Conservation (phyloP, 2,113 vertebrate genomes). For the Himantopus leucocephalus region DNA sequence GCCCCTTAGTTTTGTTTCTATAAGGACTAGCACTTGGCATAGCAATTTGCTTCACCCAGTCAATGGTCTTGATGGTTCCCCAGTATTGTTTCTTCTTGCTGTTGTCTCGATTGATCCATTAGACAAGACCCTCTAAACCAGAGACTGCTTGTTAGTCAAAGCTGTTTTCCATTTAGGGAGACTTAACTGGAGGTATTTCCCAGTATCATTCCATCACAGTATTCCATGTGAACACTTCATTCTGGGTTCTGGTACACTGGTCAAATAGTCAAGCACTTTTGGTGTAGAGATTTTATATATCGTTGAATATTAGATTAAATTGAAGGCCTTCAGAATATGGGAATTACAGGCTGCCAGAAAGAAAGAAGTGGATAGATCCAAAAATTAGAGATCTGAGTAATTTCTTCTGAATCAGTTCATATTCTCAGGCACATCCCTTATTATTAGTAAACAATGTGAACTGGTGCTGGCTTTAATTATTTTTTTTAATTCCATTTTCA, state of each 20-base stretch:
- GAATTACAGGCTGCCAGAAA: background rate
- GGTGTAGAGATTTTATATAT: background rate
- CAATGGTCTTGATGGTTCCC: background rate
- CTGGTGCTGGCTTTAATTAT: background rate
- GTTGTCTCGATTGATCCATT: background rate
- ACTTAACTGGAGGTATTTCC: background rate
- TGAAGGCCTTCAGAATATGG: background rate
- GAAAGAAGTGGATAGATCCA: background rate
- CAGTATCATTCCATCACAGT: background rate
- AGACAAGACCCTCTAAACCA: background rate
- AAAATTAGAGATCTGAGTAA: slow-evolving; percentile 39
- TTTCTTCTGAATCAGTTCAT: slow-evolving; percentile 18
- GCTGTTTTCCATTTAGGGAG: background rate
- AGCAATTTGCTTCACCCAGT: background rate
- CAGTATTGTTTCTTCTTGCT: background rate
- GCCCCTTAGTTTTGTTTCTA: background rate
- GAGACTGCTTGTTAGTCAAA: background rate
- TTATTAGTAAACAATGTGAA: background rate
- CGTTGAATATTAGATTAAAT: background rate
- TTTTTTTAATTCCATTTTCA: background rate
- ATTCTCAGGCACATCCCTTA: background rate
- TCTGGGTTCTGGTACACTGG: background rate
- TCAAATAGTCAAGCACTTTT: background rate
- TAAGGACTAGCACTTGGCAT: background rate
- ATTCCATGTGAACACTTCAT: background rate